Base-by-base conservation (phyloP, 2,113 vertebrate genomes). In the Gobio gobio region DNA sequence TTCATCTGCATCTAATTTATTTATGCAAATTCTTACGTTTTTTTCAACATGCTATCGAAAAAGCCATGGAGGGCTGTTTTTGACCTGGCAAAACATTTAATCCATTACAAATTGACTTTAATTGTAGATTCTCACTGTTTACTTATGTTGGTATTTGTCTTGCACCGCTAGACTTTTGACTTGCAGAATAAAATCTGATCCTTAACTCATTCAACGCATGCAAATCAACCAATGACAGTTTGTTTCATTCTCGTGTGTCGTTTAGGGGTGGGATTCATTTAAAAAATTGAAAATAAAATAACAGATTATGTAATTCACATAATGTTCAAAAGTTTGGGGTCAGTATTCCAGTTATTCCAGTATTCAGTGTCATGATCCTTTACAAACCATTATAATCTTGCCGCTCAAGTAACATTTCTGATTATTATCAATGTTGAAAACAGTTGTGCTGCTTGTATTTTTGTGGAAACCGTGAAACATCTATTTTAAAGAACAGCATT, bases 1-100 rank as follows among this genome's bases (percentile, higher is more conserved):
- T 81, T 66, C 24, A 81, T 66, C 61, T 51, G 61, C 45, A 66
- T 66, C 43, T 24, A n/a, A 51, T 81, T 81, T 81, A 45, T 33
- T 81, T 81, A 68, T 68, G 78, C 79, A 81, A 68, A 81, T 68
- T 51, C 10, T 1, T 81, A 22, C 5, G 1, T 66, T 45, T 20
- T 51, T 40, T 40, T 80, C 78, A 64, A 63, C 45, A 54, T 33
- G 63, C 79, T 49, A 49, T 51, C 3, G 49, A 49, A 63, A 58
- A 63, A 26, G 40, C 40, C 10, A 33, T 51, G 22, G 10, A 81
- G 16, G 61, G 45, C 6, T 68, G 24, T 66, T 81, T 81, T 33
- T 36, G 61, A 22, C 40, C 24, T 47, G 43, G 16, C 24, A 63
- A 49, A 49, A 54, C 10, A 49, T 68, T 40, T 54, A 18, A 64